Base-by-base conservation (phyloP, 2,888 invertebrate genomes). In the Sturmia bella region DNA sequence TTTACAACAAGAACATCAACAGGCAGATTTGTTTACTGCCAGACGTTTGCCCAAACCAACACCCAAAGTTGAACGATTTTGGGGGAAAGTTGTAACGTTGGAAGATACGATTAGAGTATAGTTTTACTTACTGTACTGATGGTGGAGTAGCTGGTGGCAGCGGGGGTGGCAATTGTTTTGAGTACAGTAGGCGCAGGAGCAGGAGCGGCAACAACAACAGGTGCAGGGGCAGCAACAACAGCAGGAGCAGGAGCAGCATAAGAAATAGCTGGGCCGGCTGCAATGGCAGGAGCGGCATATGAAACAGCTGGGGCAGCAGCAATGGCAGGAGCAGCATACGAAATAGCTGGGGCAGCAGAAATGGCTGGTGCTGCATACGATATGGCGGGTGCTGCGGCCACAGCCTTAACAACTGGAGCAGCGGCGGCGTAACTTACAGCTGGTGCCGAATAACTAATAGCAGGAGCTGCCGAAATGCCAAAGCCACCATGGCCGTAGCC, bases 111-210 rank as follows among this genome's bases (percentile, higher is more conserved):
- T 13, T 12, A 12, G n/a, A 3, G 2, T 41, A 17, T 27, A 48
- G 24, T 6, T 59, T 43, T 21, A 81, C 83, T 86, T 87, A 91
- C 91, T 86, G 89, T 89, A 88, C 93, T 93, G 90, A 94, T 86
- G 88, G 91, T 93, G 0, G 93, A 91, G 87, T 93, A 94, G 89
- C 94, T 94, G 37, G 93, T 93, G 73, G 93, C 93, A 3, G 92
- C 92, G 7, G 92, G 92, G 39, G 89, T 84, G 48, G 32, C 32
- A 7, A 85, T 84, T 24, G 84, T 78, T 19, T 84, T 83, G 32
- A 85, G 68, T 19, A 86, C 66, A 5, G 66, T 52, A 2, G 75
- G 66, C 6, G 85, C 85, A 7, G 85, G 84, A 15, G 84, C 83
- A 1, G 81, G 70, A 12, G 57, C 77, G 4, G 81, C 54, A 12